Evolutionary conservation across 1,140 invertebrate species (phyloP), one percentile per base, ranked within the genome.

Genomic region (Drosophila sucinea): DNA sequence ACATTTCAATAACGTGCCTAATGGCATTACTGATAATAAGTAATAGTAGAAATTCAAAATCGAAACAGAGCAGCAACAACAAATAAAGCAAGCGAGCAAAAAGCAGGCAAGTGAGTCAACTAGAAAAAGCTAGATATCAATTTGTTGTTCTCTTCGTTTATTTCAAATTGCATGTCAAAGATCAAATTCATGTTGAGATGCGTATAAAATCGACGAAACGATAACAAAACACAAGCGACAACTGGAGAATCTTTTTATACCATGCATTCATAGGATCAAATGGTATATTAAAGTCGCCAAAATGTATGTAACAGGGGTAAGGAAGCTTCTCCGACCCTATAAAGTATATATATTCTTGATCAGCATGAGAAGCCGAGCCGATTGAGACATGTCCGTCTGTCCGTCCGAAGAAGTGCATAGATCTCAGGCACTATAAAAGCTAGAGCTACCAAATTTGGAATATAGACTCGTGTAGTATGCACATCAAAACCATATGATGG

Each of bases 1-100:
- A 77, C 44, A 67, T 74, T 69, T 79, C 67, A 86, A 85, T 85
- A 85, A 81, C 81, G 77, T 85, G 82, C 81, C 81, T 74, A 85
- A 85, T 81, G 75, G 67, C 71, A 67, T 32, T 58, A 62, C 75
- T 86, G 79, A 86, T 86, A 86, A 68, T 51, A 51, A 27, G 44
- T 51, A 51, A 51, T 51, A 51, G 44, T 27, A 58, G 32, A 38
- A 76, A 70, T 75, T 76, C 62, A n/a, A 67, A 74, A 61, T 74
- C 70, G 71, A 60, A 62, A 60, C 65, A 55, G 73, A 38, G 27
- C 40, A 47, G 38, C 33, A 63, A 63, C 35, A 55, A 63, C 55
- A 71, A 64, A 68, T 41, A 41, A 17, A 41, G 40, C 40, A 82
- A 4, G 30, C 30, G 4, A 30, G 30, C 30, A 30, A 30, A 38